Base-by-base conservation (phyloP, 2,888 invertebrate genomes). In the Nomada fabriciana region DNA sequence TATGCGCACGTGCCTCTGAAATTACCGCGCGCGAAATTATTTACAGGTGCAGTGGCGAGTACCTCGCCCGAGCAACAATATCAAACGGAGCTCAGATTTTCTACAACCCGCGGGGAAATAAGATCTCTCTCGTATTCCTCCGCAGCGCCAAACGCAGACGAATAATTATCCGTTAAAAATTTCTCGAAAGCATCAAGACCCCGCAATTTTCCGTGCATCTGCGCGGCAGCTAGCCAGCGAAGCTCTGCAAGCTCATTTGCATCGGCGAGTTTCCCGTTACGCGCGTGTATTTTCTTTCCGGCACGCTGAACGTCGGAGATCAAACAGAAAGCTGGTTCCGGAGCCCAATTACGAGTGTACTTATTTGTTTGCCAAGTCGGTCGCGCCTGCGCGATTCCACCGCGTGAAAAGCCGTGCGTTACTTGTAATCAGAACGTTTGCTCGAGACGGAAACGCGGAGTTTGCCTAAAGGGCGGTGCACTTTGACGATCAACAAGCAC, bases 401-500 rank as follows among this genome's bases (percentile, higher is more conserved):
- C 57, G n/a, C 47, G 42, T 18, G 63, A 9, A 69, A 69, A 57
- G 43, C 9, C 25, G 55, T 43, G 25, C 43, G 61, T 59, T n/a
- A 20, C 10, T 47, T 29, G 61, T 18, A 55, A 55, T 47, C 29
- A 15, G 18, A 59, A 67, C 29, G 57, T 55, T 55, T 47, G 20
- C 43, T 2, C 15, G 13, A 20, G 23, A 53, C 25, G 18, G 2
- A 63, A 64, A 15, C 42, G 55, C 9, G 29, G 23, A 50, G 20
- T 63, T 61, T 63, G 20, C 42, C 18, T 42, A 36, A 42, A 60
- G 60, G 60, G 13, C 10, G 29, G 25, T 11, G 20, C 23, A 53
- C 75, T 76, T 76, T 70, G 63, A 68, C 75, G 53, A 61, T 42
- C 43, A 23, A 23, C 52, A 25, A 60, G 47, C 52, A 18, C 23